Percentiles rank a stretch among this genome's conserved stretches.
These are phyloP conservation scores for Exaiptasia diaphana DNA, from an alignment of 64 coral and sea anemone genomes.

Conservation along the genomic window DNA sequence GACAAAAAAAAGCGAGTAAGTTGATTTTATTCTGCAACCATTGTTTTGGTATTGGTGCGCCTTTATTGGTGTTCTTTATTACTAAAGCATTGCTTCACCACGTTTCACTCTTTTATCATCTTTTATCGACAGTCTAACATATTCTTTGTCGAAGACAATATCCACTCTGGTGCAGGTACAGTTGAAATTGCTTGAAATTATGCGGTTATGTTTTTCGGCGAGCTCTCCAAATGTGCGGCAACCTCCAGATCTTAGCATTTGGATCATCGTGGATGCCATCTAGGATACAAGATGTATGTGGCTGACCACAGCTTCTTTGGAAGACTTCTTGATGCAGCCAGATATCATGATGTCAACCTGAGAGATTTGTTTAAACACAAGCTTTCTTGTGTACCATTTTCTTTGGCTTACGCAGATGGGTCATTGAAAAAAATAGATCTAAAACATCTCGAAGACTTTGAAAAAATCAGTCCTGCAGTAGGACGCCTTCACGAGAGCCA, in stretches of 20 bases:
- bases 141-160: too few species aligned
- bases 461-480: background rate
- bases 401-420: constrained; percentile 5
- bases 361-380: constrained; percentile 8
- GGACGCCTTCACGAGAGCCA: background rate
- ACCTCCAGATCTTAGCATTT: background rate
- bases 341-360: background rate
- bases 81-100: too few species aligned
- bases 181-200: background rate
- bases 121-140: too few species aligned
- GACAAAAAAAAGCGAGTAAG: too few species aligned
- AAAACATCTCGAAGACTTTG: background rate
- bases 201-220: constrained; percentile 5
- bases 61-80: too few species aligned
- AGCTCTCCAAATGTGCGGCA: constrained; percentile 21
- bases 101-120: too few species aligned
- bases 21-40: too few species aligned
- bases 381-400: constrained; percentile 12
- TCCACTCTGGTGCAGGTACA: too few species aligned
- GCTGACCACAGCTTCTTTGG: constrained; percentile 23
- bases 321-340: constrained; percentile 26
- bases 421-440: background rate
- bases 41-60: too few species aligned
- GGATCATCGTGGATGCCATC: background rate
- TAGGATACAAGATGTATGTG: background rate